Evolutionary conservation across 2,113 vertebrate genomes (phyloP), one percentile per base, ranked within the genome.

Genomic region (Pyrgilauda ruficollis): DNA sequence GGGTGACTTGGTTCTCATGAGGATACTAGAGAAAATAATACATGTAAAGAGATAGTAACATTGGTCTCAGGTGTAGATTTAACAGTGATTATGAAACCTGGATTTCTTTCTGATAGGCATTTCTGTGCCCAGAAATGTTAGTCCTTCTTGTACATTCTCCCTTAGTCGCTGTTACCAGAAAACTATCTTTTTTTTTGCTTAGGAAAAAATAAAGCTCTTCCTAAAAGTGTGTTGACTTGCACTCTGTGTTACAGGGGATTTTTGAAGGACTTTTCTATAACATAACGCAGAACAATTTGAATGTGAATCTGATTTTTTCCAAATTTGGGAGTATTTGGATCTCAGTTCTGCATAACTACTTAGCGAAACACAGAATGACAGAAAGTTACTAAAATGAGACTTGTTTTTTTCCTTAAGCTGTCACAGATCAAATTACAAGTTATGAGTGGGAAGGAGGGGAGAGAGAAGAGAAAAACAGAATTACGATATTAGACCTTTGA

Each of bases 391-490:
- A 94, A 94, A 81, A 78, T 35, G 22, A 93, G 69, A 68, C 33
- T 43, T 59, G 31, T 15, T 78, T 46, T 64, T 59, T 84, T 69
- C 49, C 62, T 72, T 59, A 39, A 77, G 35, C 56, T 61, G 55
- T 91, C 92, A 96, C 35, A 86, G 69, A 75, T 95, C 49, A 81
- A 92, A 91, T 87, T 95, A 67, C 72, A 87, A 90, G 62, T 81
- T 91, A 31, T 66, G 37, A 91, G 74, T 87, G 76, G 69, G 89
- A 92, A 93, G 89, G 23, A 91, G 17, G 61, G 23, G 86, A 94
- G 35, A 87, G 46, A 8, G 52, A 87, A 69, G 86, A 91, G 85
- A 78, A 53, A 87, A 79, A 66, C 16, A 75, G 89, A 77, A 61
- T 93, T 84, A 33, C 66, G 41, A 66, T 78, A 90, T 91, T 64